Evolutionary conservation across 2,888 invertebrate genomes (phyloP), one percentile per base, ranked within the genome.

Genomic region (Eueremaeus valkanovi): DNA sequence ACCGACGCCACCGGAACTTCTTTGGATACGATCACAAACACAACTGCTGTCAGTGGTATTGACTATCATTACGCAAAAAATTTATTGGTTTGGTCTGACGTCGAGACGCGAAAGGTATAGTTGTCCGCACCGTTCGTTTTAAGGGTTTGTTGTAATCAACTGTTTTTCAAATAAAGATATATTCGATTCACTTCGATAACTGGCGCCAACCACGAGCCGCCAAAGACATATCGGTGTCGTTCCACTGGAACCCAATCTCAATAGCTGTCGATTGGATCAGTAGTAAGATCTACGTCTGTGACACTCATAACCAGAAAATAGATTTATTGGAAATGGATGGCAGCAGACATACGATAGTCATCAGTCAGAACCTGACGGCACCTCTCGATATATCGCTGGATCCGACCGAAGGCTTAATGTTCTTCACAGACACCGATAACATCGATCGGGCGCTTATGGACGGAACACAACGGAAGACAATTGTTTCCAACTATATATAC

Each of bases 241-340:
- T 92, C 0, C 91, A 92, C 0, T 94, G 94, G 93, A 88, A 92
- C 0, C 95, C 95, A 0, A 90, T 92, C 0, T 91, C 94, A 0
- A 83, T 98, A 72, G 96, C 98, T 11, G 91, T 97, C 21, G 98
- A 98, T 85, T 99, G 97, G 95, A 89, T 98, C 61, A 95, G 95
- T 0, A 92, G 95, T 83, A 97, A 96, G 83, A 87, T 99, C 11
- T 98, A 97, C 84, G 92, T 96, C 27, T 93, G 93, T 0, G 97
- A 98, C 83, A 89, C 91, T 27, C 87, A 94, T 29, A 95, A 95
- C 0, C 93, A 95, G 83, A 94, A 93, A 85, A 90, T 99, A 76
- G 96, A 96, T 82, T 91, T 98, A 0, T 93, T 95, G 82, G 94
- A 95, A 83, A 85, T 95, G 79, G 90, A 90, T 80, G 93, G 92